Base-by-base conservation (phyloP, 2,888 invertebrate species). In the Plagiodera versicolora region DNA sequence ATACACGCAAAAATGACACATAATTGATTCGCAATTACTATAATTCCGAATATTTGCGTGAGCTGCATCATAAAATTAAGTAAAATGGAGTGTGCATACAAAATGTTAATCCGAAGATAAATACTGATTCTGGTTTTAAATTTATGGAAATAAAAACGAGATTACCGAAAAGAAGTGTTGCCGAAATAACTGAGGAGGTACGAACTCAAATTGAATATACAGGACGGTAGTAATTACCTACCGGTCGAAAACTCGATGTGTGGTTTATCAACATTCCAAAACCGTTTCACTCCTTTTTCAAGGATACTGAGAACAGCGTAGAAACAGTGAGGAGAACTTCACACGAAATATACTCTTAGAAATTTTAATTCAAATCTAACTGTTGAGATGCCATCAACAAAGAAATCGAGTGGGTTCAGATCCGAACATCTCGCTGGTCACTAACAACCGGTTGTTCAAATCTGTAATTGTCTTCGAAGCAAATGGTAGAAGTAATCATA, bases 21-120 rank as follows among this genome's bases (percentile, higher is more conserved):
- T 50, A 47, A 60, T 60, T 46, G 56, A 56, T 49, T 60, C 28
- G 17, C 20, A 56, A 51, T 51, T 14, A 55, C 60, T 35, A 46
- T 56, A 60, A 60, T 60, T 60, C 51, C 18, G n/a, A 44, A 35
- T 49, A 60, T 60, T 60, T 56, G 47, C 60, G 55, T 56, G 47
- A 32, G 44, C 60, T 51, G 18, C 44, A 32, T 39, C 24, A 45
- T 50, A 45, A n/a, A 49, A 50, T 56, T 50, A 50, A 55, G 28
- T 18, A 16, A 32, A 52, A 52, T 52, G 35, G 20, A 20, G 39
- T 20, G 20, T 39, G 20, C 52, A 39, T 32, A 14, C n/a, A 20
- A 39, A 20, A 52, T 52, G 35, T 52, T 52, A 52, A 52, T 52
- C 39, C 52, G 52, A 52, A 35, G 39, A 32, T n/a, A 52, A 35